phyloP scores from a whole-genome alignment of 2,797 vertebrate genomes.

The Cryptoblepharus egeriae region DNA sequence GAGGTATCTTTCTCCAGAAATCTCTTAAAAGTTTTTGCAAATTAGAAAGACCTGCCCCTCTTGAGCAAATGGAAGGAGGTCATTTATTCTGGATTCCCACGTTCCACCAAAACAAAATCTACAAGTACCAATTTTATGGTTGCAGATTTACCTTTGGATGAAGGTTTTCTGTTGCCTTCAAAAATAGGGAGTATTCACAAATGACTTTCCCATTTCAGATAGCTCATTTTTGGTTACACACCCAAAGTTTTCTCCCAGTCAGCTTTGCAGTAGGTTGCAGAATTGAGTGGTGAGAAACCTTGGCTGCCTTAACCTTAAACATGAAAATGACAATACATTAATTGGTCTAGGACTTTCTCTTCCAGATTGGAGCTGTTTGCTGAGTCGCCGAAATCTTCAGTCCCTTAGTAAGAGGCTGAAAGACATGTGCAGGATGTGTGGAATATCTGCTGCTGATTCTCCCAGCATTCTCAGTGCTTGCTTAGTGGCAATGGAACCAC shows the following conservation, averaged over 20 bases:
- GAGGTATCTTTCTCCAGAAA: too few relatives aligned
- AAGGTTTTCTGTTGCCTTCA: too few relatives aligned
- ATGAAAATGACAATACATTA: background rate
- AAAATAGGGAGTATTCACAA: background rate
- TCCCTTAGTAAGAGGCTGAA: slow-evolving; percentile 94
- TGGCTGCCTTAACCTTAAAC: background rate
- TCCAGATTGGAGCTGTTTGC: slow-evolving; percentile 96
- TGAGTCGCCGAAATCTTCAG: slow-evolving; percentile 95
- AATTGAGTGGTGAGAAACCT: background rate
- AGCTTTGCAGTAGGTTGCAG: background rate
- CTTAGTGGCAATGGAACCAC: slow-evolving; percentile 97
- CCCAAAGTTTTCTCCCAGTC: too few relatives aligned
- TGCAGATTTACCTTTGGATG: too few relatives aligned
- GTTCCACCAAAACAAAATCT: too few relatives aligned
- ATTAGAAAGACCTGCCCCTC: too few relatives aligned
- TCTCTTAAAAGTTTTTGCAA: too few relatives aligned
- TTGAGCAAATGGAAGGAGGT: too few relatives aligned
- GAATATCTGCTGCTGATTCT: slow-evolving; percentile 97
- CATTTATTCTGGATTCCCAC: too few relatives aligned
- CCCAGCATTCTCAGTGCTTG: slow-evolving; percentile 98
- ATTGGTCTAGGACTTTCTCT: slow-evolving; percentile 19
- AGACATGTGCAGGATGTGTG: slow-evolving; percentile 98
- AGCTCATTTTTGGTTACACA: background rate
- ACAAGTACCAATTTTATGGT: too few relatives aligned
- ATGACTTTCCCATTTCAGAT: background rate